Evolutionary conservation across 2,113 vertebrate genomes (phyloP).

Genomic region (Silurus glanis): DNA sequence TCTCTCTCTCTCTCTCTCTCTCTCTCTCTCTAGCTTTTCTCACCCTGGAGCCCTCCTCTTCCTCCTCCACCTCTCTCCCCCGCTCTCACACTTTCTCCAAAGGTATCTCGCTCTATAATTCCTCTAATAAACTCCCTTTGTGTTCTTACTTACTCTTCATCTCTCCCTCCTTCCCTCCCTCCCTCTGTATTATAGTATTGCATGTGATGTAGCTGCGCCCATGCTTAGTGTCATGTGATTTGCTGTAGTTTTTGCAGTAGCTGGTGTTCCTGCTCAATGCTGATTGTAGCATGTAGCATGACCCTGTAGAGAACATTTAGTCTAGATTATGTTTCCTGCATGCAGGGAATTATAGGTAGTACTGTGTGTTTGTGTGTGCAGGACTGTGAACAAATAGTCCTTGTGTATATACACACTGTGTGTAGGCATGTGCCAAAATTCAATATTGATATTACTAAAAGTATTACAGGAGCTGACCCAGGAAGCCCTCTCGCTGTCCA

Average conservation of each 20-base stretch:
- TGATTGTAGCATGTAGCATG: background rate
- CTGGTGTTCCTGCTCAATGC: background rate
- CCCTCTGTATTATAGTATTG: background rate
- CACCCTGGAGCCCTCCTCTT: constrained; percentile 4
- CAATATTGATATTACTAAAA: background rate
- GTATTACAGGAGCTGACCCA: background rate
- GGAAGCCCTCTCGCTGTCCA: too few relatives aligned
- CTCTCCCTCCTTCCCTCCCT: background rate
- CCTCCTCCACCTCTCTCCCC: constrained; percentile 10
- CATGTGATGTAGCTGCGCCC: background rate
- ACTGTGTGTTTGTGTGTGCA: background rate
- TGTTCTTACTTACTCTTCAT: background rate
- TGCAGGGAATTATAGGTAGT: constrained; percentile 5
- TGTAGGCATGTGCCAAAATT: background rate
- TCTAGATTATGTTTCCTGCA: background rate
- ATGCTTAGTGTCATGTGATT: background rate
- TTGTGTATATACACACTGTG: background rate
- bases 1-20: background rate
- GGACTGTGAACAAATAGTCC: background rate
- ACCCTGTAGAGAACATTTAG: background rate
- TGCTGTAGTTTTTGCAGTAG: background rate
- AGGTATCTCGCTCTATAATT: background rate
- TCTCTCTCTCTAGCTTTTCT: constrained; percentile 9
- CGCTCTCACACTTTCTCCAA: constrained; percentile 14
- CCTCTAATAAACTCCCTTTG: background rate